Percentiles rank a stretch among this genome's conserved stretches.
These are phyloP conservation scores for Hedya salicella DNA, from an alignment of 2,888 invertebrate species.

Conservation along the genomic window DNA sequence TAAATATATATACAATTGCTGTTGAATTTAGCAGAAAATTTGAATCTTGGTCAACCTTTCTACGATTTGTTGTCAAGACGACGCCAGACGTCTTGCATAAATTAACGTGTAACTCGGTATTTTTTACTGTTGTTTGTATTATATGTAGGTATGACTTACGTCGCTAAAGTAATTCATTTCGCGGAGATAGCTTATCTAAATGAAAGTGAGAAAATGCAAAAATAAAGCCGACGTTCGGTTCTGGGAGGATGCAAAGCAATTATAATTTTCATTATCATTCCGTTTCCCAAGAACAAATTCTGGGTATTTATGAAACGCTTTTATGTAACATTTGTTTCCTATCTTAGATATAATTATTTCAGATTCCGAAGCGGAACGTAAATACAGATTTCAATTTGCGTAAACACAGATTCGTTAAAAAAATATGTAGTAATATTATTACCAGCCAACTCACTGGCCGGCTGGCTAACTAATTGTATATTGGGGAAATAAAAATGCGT, in stretches of 20 bases:
- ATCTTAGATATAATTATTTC: slow-evolving; percentile 27
- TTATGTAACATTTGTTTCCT: slow-evolving; percentile 26
- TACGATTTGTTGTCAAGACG: neutral
- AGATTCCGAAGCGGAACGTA: slow-evolving; percentile 30
- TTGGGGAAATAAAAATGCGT: neutral
- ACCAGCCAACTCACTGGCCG: no score
- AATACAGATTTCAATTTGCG: slow-evolving; percentile 36
- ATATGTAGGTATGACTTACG: neutral
- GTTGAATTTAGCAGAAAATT: neutral
- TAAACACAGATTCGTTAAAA: slow-evolving; percentile 3
- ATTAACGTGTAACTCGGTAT: neutral
- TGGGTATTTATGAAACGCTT: slow-evolving; percentile 31
- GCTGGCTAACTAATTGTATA: neutral
- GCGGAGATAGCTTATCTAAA: slow-evolving; percentile 31
- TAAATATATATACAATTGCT: neutral
- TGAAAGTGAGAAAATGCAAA: slow-evolving; percentile 34
- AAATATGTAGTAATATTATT: slow-evolving; percentile 18
- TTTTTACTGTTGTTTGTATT: neutral
- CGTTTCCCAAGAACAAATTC: slow-evolving; percentile 30
- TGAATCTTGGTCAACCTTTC: neutral
- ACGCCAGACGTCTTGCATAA: neutral
- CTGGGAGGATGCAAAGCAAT: slow-evolving; percentile 23
- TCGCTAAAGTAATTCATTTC: slow-evolving; percentile 20
- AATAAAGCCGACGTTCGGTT: slow-evolving; percentile 31
- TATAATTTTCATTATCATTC: slow-evolving; percentile 41